Conservation (phyloP, 2,113 vertebrate species). For the Cephalopterus ornatus region DNA sequence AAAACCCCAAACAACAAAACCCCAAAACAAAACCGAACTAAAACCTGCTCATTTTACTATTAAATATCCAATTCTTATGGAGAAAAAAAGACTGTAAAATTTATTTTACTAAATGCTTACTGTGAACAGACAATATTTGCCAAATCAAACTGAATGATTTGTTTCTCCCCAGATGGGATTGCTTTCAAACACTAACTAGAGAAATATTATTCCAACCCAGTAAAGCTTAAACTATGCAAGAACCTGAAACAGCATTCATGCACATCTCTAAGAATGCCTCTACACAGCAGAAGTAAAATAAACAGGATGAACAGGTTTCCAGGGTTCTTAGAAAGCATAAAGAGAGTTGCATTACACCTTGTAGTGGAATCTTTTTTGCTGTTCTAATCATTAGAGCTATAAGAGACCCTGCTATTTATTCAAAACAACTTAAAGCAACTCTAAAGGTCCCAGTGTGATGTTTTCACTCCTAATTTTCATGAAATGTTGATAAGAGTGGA, state of each 20-base stretch:
- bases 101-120: background rate
- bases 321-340: background rate
- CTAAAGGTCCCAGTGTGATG: constrained; percentile 73
- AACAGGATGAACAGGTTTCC: background rate
- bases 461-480: constrained; percentile 74
- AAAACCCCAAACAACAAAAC: background rate
- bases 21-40: too few species aligned
- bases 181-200: background rate
- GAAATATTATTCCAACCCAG: background rate
- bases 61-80: background rate
- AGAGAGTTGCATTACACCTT: background rate
- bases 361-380: constrained; percentile 14
- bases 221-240: background rate
- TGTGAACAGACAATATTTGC: background rate
- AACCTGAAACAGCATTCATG: background rate
- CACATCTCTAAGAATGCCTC: background rate
- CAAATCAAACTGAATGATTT: background rate
- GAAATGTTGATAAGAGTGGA: constrained; percentile 74
- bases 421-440: constrained; percentile 75
- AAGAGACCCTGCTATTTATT: constrained; percentile 69
- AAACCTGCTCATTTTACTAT: background rate
- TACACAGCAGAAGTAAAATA: background rate
- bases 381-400: constrained; percentile 35
- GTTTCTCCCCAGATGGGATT: background rate
- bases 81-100: background rate